These are phyloP conservation scores for Butastur rufipennis DNA, from an alignment of 2,113 vertebrate species.

Conservation along the genomic window DNA sequence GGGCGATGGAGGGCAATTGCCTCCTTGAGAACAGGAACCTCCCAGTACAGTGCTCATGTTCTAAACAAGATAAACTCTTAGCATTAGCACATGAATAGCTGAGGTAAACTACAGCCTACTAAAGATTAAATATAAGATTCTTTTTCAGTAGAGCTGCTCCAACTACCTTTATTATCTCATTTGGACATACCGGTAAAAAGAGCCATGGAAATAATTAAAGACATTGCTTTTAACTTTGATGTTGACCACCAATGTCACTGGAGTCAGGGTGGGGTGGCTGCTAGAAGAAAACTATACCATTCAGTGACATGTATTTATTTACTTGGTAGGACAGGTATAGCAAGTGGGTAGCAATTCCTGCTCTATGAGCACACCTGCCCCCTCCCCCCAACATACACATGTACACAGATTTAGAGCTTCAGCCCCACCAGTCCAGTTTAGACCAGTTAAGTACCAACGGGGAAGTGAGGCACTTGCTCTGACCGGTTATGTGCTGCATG, in stretches of 20 bases:
- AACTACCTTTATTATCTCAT: not conserved
- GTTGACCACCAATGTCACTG: not conserved
- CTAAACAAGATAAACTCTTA: not conserved
- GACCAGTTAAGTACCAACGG: not conserved
- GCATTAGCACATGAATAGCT: not conserved
- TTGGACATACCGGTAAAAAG: not conserved
- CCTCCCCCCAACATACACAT: not conserved
- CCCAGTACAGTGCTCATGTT: not conserved
- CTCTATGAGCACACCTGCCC: not conserved
- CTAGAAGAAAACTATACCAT: not conserved
- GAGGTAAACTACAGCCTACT: not conserved
- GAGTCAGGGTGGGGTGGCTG: not conserved
- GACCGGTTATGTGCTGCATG: not conserved
- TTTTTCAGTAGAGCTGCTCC: not conserved
- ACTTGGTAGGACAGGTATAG: not conserved
- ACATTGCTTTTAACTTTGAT: not conserved
- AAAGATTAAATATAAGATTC: not conserved
- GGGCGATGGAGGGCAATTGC: not conserved
- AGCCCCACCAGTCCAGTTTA: not conserved
- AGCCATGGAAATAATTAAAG: not conserved
- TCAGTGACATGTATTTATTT: not conserved
- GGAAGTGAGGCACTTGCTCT: not conserved
- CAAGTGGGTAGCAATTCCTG: not conserved
- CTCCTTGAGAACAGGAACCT: not conserved
- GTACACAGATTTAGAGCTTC: not conserved